phyloP scores from a whole-genome alignment of 2,888 invertebrate genomes.

The Eupithecia centaureata region DNA sequence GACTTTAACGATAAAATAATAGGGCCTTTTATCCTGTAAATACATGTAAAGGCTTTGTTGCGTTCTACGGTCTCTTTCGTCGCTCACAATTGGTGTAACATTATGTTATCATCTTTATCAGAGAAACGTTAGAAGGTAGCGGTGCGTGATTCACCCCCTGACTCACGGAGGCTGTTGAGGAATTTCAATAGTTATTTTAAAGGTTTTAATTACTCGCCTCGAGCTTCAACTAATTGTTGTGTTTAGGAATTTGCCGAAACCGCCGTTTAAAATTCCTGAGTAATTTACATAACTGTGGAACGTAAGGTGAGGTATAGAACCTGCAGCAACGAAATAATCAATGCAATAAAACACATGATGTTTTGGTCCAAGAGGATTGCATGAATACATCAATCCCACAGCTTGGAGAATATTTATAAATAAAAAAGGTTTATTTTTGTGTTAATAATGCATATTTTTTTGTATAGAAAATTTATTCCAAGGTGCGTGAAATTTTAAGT shows the following conservation, averaged over 20 bases:
- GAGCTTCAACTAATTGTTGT: slow-evolving; percentile 37
- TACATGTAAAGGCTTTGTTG: slow-evolving; percentile 8
- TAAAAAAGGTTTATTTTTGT: background rate
- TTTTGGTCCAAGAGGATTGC: background rate
- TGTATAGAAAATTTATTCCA: no score
- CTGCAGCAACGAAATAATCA: background rate
- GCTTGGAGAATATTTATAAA: background rate
- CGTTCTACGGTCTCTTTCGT: slow-evolving; percentile 47
- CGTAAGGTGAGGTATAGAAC: background rate
- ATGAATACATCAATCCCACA: background rate
- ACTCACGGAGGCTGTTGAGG: slow-evolving; percentile 56
- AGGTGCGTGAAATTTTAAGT: no score
- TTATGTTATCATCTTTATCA: slow-evolving; percentile 64
- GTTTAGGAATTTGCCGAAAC: slow-evolving; percentile 35
- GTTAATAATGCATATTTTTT: background rate
- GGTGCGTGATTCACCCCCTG: slow-evolving; percentile 68
- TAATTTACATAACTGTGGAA: slow-evolving; percentile 32
- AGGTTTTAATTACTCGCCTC: slow-evolving; percentile 34
- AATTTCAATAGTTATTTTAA: slow-evolving; percentile 41
- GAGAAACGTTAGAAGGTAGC: slow-evolving; percentile 68
- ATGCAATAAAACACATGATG: background rate
- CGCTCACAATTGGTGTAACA: slow-evolving; percentile 55
- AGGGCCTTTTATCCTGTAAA: slow-evolving; percentile 41
- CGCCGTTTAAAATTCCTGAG: slow-evolving; percentile 25
- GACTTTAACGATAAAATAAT: slow-evolving; percentile 19